phyloP scores from a whole-genome alignment of 1,140 invertebrate species.

The Drosophila ironensis region DNA sequence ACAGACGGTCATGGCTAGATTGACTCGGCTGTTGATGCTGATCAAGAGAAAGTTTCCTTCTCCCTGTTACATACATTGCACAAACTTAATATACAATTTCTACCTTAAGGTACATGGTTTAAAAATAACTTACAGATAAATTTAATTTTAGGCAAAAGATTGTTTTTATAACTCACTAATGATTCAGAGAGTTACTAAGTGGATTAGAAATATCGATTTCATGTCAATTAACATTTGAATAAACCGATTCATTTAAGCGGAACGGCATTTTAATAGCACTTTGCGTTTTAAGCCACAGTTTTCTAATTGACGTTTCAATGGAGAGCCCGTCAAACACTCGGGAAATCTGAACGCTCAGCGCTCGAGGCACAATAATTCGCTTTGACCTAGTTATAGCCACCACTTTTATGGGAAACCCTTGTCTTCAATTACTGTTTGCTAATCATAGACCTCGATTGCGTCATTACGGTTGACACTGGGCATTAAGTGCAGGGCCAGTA shows the following conservation, averaged over 20 bases:
- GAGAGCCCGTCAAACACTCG: conserved; percentile 48
- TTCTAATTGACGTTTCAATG: conserved; percentile 43
- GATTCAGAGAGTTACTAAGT: background rate
- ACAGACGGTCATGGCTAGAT: too few species aligned
- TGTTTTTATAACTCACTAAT: too few species aligned
- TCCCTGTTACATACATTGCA: too few species aligned
- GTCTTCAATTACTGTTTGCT: conserved; percentile 52
- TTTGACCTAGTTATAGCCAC: conserved; percentile 37
- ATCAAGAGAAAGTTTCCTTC: too few species aligned
- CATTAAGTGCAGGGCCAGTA: conserved; percentile 30
- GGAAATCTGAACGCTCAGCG: background rate
- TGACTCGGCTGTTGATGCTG: too few species aligned
- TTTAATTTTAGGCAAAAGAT: too few species aligned
- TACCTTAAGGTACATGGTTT: too few species aligned
- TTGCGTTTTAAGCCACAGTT: conserved; percentile 8
- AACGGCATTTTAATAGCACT: conserved; percentile 16
- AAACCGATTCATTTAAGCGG: background rate
- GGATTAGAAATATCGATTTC: conserved; percentile 6
- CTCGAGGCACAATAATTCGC: background rate
- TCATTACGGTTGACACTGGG: conserved; percentile 34
- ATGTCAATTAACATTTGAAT: conserved; percentile 12
- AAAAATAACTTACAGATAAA: too few species aligned
- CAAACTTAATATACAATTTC: too few species aligned
- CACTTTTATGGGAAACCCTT: conserved; percentile 29
- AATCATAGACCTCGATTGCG: conserved; percentile 36